Conservation (phyloP, 1,140 invertebrate genomes). For the Schlechtendalia chinensis region DNA sequence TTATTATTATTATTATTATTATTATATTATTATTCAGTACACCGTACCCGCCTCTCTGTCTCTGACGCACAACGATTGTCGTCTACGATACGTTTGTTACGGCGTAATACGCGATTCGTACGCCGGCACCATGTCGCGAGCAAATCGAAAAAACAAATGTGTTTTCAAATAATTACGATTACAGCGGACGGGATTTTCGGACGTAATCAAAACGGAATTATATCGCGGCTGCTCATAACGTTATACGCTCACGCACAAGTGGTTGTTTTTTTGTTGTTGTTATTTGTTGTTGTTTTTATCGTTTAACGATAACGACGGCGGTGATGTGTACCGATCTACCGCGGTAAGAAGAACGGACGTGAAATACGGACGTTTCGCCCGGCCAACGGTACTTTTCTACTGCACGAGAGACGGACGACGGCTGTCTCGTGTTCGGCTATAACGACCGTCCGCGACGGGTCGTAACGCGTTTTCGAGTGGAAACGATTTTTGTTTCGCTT, state of each 20-base stretch:
- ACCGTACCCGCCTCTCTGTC: no score
- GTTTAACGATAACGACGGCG: neutral
- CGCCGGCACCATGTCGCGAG: neutral
- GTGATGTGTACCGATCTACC: neutral
- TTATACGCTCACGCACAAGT: neutral
- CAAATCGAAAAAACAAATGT: neutral
- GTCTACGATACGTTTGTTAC: no score
- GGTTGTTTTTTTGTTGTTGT: neutral
- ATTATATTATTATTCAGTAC: neutral
- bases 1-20: no score
- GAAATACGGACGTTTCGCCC: neutral
- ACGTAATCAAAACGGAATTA: neutral
- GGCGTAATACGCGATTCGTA: neutral
- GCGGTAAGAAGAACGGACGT: neutral
- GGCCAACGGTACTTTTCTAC: neutral
- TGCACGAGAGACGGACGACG: neutral
- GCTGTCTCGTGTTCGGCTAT: neutral
- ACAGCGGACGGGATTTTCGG: neutral
- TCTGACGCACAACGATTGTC: no score
- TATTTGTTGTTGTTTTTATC: neutral
- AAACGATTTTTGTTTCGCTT: neutral
- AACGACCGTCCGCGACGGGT: neutral
- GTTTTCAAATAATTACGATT: neutral
- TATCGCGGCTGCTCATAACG: neutral
- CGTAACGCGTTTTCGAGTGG: neutral